Evolutionary conservation across 2,113 vertebrate genomes (phyloP).

Genomic region (Mirounga angustirostris): DNA sequence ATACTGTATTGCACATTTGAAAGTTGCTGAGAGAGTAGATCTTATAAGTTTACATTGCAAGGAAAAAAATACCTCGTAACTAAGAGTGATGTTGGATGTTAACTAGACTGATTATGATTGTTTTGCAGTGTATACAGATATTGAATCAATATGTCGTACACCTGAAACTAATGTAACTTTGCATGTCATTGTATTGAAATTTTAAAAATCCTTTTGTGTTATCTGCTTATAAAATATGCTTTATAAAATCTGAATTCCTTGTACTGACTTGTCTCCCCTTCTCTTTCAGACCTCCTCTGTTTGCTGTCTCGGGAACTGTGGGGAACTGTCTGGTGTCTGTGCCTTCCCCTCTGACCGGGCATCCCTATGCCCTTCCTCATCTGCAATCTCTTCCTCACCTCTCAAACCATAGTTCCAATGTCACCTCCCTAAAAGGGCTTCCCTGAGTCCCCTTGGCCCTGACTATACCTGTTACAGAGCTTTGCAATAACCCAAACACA

Average conservation of each 20-base stretch:
- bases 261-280: neutral
- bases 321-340: neutral
- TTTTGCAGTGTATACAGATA: neutral
- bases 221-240: neutral
- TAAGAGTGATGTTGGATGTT: neutral
- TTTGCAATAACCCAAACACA: neutral
- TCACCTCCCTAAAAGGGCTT: too few relatives aligned
- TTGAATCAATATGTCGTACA: neutral
- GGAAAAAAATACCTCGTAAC: neutral
- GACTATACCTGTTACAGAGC: neutral
- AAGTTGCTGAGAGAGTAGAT: neutral
- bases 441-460: neutral
- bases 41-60: neutral
- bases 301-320: neutral
- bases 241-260: neutral
- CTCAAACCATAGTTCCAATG: neutral
- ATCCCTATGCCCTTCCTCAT: neutral
- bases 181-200: neutral
- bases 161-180: neutral
- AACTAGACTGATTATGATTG: neutral
- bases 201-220: neutral
- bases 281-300: too few relatives aligned
- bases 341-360: neutral
- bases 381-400: neutral
- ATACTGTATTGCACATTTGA: neutral